Evolutionary conservation across 2,113 vertebrate genomes (phyloP), one percentile per base, ranked within the genome.

Genomic region (Alces alces): DNA sequence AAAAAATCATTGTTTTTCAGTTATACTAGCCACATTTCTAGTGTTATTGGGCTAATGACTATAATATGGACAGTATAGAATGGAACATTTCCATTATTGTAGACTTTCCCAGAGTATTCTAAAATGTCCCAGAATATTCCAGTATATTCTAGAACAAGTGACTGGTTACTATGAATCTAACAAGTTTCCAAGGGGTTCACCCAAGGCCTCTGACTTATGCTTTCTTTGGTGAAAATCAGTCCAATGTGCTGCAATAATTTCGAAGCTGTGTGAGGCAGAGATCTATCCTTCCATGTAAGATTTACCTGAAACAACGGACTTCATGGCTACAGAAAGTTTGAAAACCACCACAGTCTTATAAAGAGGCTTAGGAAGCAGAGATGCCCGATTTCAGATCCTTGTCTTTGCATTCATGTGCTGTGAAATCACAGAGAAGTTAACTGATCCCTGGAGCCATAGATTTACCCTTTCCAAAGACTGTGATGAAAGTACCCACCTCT

Each of bases 81-180:
- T 86, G 12, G 27, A 79, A 30, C 19, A 73, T 30, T 84, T 73
- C 11, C 10, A 23, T 50, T 19, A 55, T 47, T 89, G 70, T 14
- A 80, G 33, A 70, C 8, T 58, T 90, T 91, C 76, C 45, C 43
- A 76, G 60, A 61, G 6, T 50, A 97, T 91, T 47, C 17, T 91
- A 93, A 76, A 96, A 76, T 60, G 28, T 91, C 66, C 50, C 17
- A 96, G 86, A 93, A 89, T 39, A 86, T 61, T 88, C 43, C 80
- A 78, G 43, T 78, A 52, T 93, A 19, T 84, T 97, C 64, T 94
- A 70, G 60, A 94, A 91, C 11, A 96, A 92, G 21, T 73, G 61
- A 79, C 13, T 89, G 39, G 73, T 94, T 57, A 25, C 82, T 55
- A 0, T 86, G 43, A 93, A 15, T 87, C 30, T 85, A 87, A 88